Evolutionary conservation across 2,113 vertebrate species (phyloP), one percentile per base, ranked within the genome.

Genomic region (Chroicocephalus ridibundus): DNA sequence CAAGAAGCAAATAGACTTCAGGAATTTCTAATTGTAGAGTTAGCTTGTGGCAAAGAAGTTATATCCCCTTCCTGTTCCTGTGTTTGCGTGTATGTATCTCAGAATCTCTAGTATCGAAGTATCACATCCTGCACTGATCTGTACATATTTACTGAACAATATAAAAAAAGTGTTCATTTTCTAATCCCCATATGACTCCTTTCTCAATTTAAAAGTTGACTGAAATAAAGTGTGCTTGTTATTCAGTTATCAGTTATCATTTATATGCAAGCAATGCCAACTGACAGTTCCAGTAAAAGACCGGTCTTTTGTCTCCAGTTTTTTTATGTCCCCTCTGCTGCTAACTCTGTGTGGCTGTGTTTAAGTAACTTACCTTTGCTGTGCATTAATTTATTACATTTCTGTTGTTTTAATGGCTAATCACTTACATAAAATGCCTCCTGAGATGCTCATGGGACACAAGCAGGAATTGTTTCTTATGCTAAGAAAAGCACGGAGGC

Each of bases 81-180:
- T 65, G 36, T 44, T 76, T 44, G 58, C 60, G 2, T 11, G 64
- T 7, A 10, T 25, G 36, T 26, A 25, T 26, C 47, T 76, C 52
- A 16, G 31, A 60, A 34, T 11, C n/a, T 70, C 20, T 71, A 52
- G n/a, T 44, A 26, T 13, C 70, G 18, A 47, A 49, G 26, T 26
- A 3, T 6, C 55, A 32, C 44, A 3, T 47, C 15, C 61, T 49
- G 44, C 34, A 52, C 4, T 22, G 69, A 47, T 72, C 29, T 65
- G 31, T 31, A 34, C n/a, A 0, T 16, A 22, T 32, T 34, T 36
- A 49, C 25, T 34, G 17, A 40, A 51, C 20, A 0, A 3, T 3
- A 2, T 25, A 22, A 42, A 68, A 15, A 3, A 0, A 6, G 15
- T 47, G 20, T 36, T 88, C 8, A 5, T 54, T 61, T 88, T n/a